Percentiles rank a stretch among this genome's conserved stretches.
These are phyloP conservation scores for Plectropomus leopardus DNA, from an alignment of 2,113 vertebrate species.

Conservation along the genomic window DNA sequence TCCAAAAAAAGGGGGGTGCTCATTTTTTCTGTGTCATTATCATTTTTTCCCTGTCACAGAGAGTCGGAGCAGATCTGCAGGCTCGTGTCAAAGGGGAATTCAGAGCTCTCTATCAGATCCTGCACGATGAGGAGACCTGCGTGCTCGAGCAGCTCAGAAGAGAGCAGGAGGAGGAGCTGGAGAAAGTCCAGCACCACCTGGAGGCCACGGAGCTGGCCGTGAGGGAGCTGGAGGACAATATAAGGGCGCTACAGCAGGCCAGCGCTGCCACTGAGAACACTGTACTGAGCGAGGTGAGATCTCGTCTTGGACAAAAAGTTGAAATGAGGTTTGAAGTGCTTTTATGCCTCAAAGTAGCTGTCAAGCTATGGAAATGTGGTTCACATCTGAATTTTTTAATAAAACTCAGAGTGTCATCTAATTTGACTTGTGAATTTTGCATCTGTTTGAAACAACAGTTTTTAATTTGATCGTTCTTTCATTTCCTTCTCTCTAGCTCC, in stretches of 20 bases:
- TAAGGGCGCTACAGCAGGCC: constrained; percentile 64
- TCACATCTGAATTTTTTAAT: constrained; percentile 7
- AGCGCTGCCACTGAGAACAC: constrained; percentile 60
- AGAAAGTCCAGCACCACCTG: constrained; percentile 77
- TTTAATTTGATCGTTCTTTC: constrained; percentile 25
- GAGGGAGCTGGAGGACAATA: constrained; percentile 78
- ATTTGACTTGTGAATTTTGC: neutral
- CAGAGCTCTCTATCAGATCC: constrained; percentile 84
- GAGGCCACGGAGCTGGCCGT: constrained; percentile 68
- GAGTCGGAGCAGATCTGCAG: constrained; percentile 78
- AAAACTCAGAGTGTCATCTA: neutral
- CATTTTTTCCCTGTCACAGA: constrained; percentile 50
- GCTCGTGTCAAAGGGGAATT: constrained; percentile 84
- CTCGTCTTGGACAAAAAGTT: neutral
- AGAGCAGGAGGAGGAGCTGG: constrained; percentile 79
- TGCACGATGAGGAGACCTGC: constrained; percentile 84
- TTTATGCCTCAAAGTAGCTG: neutral
- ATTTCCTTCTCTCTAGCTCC: constrained; percentile 69
- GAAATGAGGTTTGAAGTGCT: neutral
- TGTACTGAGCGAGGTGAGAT: constrained; percentile 79
- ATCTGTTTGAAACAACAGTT: constrained; percentile 18
- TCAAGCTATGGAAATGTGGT: neutral
- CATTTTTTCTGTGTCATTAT: neutral
- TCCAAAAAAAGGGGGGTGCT: neutral
- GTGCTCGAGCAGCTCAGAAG: constrained; percentile 81